A percentile compares a stretch with the other conserved stretches of the same genome.
Evolutionary conservation across 2,888 invertebrate species (phyloP).

Genomic region (Sesia apiformis): DNA sequence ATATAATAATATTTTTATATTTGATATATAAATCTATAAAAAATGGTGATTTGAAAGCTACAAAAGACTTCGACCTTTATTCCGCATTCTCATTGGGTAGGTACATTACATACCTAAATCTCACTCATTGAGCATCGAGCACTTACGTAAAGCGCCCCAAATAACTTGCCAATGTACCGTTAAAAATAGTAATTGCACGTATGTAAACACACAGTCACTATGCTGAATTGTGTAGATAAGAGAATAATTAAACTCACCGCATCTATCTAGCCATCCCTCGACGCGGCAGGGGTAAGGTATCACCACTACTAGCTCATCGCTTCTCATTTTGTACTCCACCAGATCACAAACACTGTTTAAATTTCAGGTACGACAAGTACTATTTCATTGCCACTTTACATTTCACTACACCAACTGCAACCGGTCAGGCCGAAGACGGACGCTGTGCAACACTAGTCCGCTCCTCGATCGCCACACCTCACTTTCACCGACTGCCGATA

Average conservation of each 20-base stretch:
- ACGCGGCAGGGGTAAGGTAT: constrained; percentile 63
- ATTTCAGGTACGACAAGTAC: constrained; percentile 1
- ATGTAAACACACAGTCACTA: constrained; percentile 6
- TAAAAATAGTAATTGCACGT: constrained; percentile 29
- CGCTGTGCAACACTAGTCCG: not conserved
- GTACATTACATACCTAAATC: constrained; percentile 11
- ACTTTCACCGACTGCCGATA: constrained; percentile 62
- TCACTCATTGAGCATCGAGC: constrained; percentile 42
- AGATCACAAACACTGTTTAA: constrained; percentile 27
- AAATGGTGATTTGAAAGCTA: too few species aligned
- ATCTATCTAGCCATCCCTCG: constrained; percentile 66
- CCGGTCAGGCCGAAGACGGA: not conserved
- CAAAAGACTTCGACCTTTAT: too few species aligned
- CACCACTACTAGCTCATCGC: constrained; percentile 33
- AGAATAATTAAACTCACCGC: constrained; percentile 40
- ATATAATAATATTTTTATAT: too few species aligned
- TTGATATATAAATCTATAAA: too few species aligned
- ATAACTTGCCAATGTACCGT: constrained; percentile 40
- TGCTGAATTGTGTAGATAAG: not conserved
- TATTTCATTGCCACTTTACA: constrained; percentile 8
- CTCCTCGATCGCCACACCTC: constrained; percentile 35
- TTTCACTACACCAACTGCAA: constrained; percentile 2
- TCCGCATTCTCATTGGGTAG: too few species aligned
- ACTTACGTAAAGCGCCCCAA: constrained; percentile 55
- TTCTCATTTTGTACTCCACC: constrained; percentile 43